Evolutionary conservation across 2,113 vertebrate species (phyloP).

Genomic region (Nicator chloris): DNA sequence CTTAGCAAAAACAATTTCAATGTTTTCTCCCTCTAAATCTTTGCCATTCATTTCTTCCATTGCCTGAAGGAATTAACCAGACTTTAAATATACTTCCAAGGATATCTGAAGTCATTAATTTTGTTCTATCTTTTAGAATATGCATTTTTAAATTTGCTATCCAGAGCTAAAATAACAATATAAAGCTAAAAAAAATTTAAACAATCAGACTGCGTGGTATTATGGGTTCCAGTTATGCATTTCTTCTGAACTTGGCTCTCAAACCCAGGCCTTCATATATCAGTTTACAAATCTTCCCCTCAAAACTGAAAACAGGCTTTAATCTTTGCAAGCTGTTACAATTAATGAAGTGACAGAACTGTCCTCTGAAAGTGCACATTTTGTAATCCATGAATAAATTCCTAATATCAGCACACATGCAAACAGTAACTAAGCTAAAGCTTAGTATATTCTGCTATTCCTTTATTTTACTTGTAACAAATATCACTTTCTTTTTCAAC

Average conservation of each 20-base stretch:
- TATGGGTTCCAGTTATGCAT: neutral
- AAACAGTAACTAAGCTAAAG: neutral
- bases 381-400: neutral
- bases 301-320: neutral
- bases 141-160: neutral
- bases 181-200: neutral
- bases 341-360: neutral
- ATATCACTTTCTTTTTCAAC: neutral
- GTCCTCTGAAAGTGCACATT: neutral
- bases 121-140: conserved; percentile 21
- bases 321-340: neutral
- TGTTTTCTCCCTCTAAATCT: conserved; percentile 93
- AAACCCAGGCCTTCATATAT: neutral
- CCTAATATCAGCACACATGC: neutral
- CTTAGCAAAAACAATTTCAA: conserved; percentile 98
- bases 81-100: conserved; percentile 50
- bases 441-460: neutral
- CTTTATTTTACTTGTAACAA: neutral
- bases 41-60: conserved; percentile 97
- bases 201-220: neutral
- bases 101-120: neutral
- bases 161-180: neutral
- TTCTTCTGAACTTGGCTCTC: neutral
- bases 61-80: conserved; percentile 80
- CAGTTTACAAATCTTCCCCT: neutral